phyloP scores from a whole-genome alignment of 2,797 vertebrate genomes.

The Myotis myotis region DNA sequence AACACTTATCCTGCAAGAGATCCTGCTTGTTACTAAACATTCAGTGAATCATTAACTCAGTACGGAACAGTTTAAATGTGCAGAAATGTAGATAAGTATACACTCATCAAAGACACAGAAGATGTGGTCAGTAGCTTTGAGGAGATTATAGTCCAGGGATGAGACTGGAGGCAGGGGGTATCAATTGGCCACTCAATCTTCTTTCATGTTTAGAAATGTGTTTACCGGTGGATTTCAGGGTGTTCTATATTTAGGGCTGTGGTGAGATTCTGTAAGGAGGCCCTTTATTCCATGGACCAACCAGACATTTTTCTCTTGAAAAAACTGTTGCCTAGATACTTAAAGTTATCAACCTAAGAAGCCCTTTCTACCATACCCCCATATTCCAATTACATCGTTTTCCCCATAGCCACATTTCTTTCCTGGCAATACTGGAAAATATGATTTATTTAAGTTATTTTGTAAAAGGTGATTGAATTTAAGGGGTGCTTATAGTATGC shows the following conservation, averaged over 20 bases:
- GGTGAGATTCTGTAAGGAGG: neutral
- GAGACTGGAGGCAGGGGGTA: accelerated
- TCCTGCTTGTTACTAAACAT: neutral
- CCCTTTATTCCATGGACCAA: neutral
- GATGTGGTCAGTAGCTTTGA: neutral
- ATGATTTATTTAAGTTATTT: neutral
- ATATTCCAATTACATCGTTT: neutral
- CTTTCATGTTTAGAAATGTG: neutral
- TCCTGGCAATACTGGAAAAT: neutral
- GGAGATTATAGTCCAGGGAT: neutral
- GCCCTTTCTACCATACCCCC: neutral
- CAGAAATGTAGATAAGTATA: neutral
- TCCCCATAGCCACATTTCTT: neutral
- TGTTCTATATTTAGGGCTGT: neutral
- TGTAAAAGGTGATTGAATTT: neutral
- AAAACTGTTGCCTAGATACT: neutral
- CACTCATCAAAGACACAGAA: neutral
- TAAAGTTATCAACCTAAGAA: neutral
- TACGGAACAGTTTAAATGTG: neutral
- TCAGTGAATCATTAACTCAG: neutral
- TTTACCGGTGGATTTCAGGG: neutral
- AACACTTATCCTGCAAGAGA: neutral
- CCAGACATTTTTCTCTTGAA: neutral
- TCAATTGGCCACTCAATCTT: neutral
- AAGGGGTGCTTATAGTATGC: neutral